A percentile compares a stretch with the other conserved stretches of the same genome.
Evolutionary conservation across 2,797 vertebrate genomes (phyloP).

Genomic region (Leuciscus waleckii): DNA sequence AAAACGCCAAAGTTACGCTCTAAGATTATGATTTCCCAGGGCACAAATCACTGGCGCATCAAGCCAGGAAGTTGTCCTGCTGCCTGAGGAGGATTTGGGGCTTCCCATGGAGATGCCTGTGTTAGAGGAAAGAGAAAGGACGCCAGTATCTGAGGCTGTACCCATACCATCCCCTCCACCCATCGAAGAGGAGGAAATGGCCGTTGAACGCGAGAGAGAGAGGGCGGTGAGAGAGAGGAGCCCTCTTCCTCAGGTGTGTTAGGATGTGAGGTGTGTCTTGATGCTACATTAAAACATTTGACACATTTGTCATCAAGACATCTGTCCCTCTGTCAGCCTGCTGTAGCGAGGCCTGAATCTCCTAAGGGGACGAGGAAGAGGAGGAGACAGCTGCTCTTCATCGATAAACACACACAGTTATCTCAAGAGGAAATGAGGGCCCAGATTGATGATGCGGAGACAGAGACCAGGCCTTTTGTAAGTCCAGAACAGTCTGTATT

Average conservation of each 20-base stretch:
- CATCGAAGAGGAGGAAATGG: background rate
- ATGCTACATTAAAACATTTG: background rate
- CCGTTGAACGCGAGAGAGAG: background rate
- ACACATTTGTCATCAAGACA: background rate
- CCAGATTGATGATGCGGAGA: constrained; percentile 61
- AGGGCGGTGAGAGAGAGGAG: constrained; percentile 13
- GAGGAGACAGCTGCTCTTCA: constrained; percentile 76
- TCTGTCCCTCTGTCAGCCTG: constrained; percentile 1
- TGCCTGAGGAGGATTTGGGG: constrained; percentile 62
- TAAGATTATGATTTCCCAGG: constrained; percentile 57
- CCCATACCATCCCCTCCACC: constrained; percentile 44
- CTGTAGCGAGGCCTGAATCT: constrained; percentile 43
- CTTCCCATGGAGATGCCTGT: constrained; percentile 46
- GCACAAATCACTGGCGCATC: constrained; percentile 60
- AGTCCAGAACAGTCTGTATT: background rate
- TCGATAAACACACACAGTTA: constrained; percentile 75
- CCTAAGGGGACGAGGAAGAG: constrained; percentile 58
- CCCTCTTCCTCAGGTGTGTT: constrained; percentile 53
- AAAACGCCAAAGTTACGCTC: background rate
- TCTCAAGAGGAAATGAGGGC: constrained; percentile 62
- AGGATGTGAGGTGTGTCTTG: constrained; percentile 3
- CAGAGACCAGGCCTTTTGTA: constrained; percentile 63
- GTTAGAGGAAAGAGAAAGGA: constrained; percentile 56
- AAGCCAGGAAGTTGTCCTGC: constrained; percentile 58
- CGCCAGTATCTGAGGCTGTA: constrained; percentile 54